Evolutionary conservation across 2,888 invertebrate species (phyloP), one percentile per base, ranked within the genome.

Genomic region (Drosophila borealis): DNA sequence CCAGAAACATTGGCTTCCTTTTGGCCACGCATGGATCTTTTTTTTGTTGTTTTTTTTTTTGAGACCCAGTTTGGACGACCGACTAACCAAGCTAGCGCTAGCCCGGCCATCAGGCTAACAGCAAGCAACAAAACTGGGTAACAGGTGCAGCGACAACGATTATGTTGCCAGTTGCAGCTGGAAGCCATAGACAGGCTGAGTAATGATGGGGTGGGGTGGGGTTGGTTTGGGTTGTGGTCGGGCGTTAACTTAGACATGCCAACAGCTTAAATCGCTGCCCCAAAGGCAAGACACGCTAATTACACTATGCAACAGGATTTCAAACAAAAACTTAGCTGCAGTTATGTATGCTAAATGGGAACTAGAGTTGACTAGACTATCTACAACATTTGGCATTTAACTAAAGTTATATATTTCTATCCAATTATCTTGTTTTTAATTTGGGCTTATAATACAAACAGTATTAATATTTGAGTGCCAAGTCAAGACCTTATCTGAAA

Each of bases 1-100:
- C 88, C 85, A 85, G 75, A 85, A 85, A 85, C 70, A 75, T 85
- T 87, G 89, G 85, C 85, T 85, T 82, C 82, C 86, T 82, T 85
- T 82, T 84, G 74, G 55, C 36, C 56, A 33, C 39, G 50, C 44
- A 48, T 65, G 60, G 48, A 65, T 64, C n/a, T 62, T 62, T 29
- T 39, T 37, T 37, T 46, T 41, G 51, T 50, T 48, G 61, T 73
- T 39, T 42, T 66, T 73, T 39, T 42, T 66, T 81, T 60, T 57
- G 57, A 86, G 82, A 88, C 82, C 82, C 74, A 82, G 70, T 82
- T 82, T 36, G 60, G 36, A 44, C 88, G 82, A 88, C 82, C 82
- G 83, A 82, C 81, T 82, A 82, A 88, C 81, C 83, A 88, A 82
- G 54, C 78, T 67, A 63, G 33, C 36, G 60, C 65, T 49, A 62